Percentiles rank a stretch among this genome's conserved stretches.
Conservation (phyloP, 2,797 vertebrate species). For the Sus cebifrons region DNA sequence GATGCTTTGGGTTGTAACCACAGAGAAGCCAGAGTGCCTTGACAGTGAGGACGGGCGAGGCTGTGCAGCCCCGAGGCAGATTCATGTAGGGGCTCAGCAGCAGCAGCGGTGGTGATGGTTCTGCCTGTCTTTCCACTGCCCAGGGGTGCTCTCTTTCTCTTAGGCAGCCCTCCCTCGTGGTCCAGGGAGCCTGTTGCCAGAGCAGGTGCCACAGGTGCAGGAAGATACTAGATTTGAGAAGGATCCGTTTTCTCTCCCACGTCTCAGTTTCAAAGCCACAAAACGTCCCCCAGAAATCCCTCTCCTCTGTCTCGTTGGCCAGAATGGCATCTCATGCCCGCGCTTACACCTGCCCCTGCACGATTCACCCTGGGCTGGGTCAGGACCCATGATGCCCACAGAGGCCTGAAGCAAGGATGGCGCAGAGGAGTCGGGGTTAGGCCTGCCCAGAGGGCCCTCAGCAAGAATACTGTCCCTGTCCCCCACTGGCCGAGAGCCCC, state of each 20-base stretch:
- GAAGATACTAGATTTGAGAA: neutral
- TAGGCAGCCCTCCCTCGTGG: neutral
- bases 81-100: too few species aligned
- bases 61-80: accelerated
- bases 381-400: neutral
- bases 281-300: neutral
- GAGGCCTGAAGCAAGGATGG: neutral
- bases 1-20: neutral
- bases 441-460: neutral
- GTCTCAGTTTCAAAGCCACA: neutral
- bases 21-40: neutral
- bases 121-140: neutral
- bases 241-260: neutral
- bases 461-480: neutral
- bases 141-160: neutral
- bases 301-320: slow-evolving; percentile 64
- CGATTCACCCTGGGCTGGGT: neutral
- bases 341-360: neutral
- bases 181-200: neutral
- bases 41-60: neutral
- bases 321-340: neutral
- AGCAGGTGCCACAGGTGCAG: neutral
- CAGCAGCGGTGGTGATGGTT: accelerated
- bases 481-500: neutral
- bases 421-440: neutral